Percentiles rank a stretch among this genome's conserved stretches.
Evolutionary conservation across 2,888 invertebrate species (phyloP).

Genomic region (Alentia gelatinosa): DNA sequence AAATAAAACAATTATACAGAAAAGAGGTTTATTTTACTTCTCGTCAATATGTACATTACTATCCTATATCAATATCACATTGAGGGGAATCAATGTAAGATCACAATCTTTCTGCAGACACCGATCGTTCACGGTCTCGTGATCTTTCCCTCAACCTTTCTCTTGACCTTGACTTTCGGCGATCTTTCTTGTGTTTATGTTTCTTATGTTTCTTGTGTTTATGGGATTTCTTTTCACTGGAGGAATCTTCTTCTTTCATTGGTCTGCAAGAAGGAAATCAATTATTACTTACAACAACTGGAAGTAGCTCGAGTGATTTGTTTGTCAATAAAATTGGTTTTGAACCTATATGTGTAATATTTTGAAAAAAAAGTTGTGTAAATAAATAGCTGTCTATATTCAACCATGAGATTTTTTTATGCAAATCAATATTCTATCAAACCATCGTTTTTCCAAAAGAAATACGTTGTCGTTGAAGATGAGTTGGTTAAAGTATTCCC

Average conservation of each 20-base stretch:
- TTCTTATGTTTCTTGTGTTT: conserved; percentile 21
- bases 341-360: background rate
- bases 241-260: background rate
- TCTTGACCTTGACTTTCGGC: background rate
- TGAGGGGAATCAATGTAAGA: too few relatives aligned
- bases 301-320: background rate
- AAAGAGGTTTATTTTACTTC: too few relatives aligned
- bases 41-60: too few relatives aligned
- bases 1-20: too few relatives aligned
- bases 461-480: too few relatives aligned
- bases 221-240: background rate
- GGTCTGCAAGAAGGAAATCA: background rate
- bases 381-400: background rate
- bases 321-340: background rate
- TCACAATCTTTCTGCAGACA: too few relatives aligned
- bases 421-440: background rate
- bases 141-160: background rate
- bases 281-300: background rate
- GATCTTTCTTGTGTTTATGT: background rate
- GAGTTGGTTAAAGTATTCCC: too few relatives aligned
- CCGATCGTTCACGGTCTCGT: background rate
- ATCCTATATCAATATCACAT: too few relatives aligned
- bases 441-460: too few relatives aligned
- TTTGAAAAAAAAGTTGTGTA: background rate
- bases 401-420: background rate